Percentiles rank a stretch among this genome's conserved stretches.
Conservation (phyloP, 2,113 vertebrate species). For the Redunca redunca region DNA sequence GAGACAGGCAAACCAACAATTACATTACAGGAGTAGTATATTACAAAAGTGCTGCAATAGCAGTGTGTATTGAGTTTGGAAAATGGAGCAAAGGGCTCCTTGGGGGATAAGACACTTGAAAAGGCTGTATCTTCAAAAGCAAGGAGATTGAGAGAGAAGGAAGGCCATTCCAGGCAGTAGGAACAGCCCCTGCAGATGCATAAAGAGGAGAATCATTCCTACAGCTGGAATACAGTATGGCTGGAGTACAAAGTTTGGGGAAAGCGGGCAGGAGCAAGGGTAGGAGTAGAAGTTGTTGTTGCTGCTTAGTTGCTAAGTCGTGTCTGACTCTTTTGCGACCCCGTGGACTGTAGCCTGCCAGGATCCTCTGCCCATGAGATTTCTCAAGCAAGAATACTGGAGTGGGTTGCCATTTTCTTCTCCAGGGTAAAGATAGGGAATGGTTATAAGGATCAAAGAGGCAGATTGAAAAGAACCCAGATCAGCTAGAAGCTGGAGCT, state of each 20-base stretch:
- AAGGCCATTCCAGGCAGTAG: not conserved
- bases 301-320: not conserved
- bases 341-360: not conserved
- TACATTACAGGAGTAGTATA: not conserved
- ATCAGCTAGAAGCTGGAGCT: not conserved
- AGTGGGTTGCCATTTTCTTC: not conserved
- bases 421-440: not conserved
- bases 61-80: not conserved
- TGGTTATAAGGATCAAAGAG: not conserved
- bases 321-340: not conserved
- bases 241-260: not conserved
- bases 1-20: not conserved
- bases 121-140: not conserved
- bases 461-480: not conserved
- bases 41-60: not conserved
- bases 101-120: not conserved
- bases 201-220: not conserved
- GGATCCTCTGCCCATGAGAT: not conserved
- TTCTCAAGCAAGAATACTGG: not conserved
- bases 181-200: not conserved
- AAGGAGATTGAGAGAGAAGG: not conserved
- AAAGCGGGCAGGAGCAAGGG: not conserved
- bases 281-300: not conserved
- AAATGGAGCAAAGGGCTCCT: not conserved
- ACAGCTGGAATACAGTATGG: not conserved